Percentiles rank a stretch among this genome's conserved stretches.
phyloP scores from a whole-genome alignment of 2,888 invertebrate genomes.

The Neocrepidodera transversa region DNA sequence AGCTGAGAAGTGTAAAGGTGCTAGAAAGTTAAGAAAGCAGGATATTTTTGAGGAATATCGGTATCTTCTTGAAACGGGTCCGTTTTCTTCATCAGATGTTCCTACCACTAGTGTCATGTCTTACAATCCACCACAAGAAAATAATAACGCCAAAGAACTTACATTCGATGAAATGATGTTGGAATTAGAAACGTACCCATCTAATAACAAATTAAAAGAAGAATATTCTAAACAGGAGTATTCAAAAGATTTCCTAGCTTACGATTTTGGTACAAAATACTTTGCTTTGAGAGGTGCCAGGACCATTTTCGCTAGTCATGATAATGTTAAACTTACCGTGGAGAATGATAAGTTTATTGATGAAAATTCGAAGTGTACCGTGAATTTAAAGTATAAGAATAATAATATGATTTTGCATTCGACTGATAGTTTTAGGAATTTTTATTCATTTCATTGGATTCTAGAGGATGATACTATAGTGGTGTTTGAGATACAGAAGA shows the following conservation, averaged over 20 bases:
- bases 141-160: conserved; percentile 6
- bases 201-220: conserved; percentile 30
- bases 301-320: conserved; percentile 49
- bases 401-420: conserved; percentile 44
- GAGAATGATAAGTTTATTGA: conserved; percentile 46
- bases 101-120: not conserved
- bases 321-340: conserved; percentile 46
- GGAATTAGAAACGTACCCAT: conserved; percentile 42
- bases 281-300: conserved; percentile 43
- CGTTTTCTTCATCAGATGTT: not conserved
- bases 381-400: conserved; percentile 39
- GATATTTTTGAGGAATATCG: conserved; percentile 40
- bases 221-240: conserved; percentile 31
- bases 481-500: conserved; percentile 36
- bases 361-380: conserved; percentile 43
- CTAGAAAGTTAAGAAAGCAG: conserved; percentile 35
- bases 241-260: conserved; percentile 39
- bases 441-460: conserved; percentile 40
- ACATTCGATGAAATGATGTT: conserved; percentile 40
- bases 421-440: conserved; percentile 24
- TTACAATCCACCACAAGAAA: not conserved
- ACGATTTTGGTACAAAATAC: conserved; percentile 44
- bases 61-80: conserved; percentile 34
- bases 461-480: conserved; percentile 45
- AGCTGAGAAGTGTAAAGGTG: conserved; percentile 41